Percentiles rank a stretch among this genome's conserved stretches.
Evolutionary conservation across 2,888 invertebrate species (phyloP).

Genomic region (Cyclophora punctaria): DNA sequence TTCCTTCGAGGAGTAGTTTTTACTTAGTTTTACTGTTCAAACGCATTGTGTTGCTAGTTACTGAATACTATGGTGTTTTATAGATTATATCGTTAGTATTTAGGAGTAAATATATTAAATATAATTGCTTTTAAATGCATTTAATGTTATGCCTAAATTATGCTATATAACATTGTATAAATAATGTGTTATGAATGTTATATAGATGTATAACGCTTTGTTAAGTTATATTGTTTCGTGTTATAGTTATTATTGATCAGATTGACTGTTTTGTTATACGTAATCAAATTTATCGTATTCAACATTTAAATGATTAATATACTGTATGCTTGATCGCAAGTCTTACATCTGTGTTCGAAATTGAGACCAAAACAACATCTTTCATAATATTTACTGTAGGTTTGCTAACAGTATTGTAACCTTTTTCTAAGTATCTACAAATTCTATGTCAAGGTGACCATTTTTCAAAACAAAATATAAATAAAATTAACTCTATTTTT

Average conservation of each 20-base stretch:
- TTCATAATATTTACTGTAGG: slow-evolving; percentile 35
- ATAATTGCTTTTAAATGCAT: slow-evolving; percentile 23
- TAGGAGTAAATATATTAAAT: slow-evolving; percentile 16
- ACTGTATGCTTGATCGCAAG: too few relatives aligned
- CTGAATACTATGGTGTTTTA: slow-evolving; percentile 47
- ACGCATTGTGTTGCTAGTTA: slow-evolving; percentile 42
- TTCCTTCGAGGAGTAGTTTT: slow-evolving; percentile 8
- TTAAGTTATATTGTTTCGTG: too few relatives aligned
- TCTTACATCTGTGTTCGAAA: slow-evolving; percentile 28
- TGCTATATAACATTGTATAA: slow-evolving; percentile 6
- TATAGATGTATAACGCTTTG: background rate
- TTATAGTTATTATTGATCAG: too few relatives aligned
- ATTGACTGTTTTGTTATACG: too few relatives aligned
- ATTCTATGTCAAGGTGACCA: background rate
- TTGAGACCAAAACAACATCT: slow-evolving; percentile 30
- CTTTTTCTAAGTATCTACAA: background rate
- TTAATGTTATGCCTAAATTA: slow-evolving; percentile 14
- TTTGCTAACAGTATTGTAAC: slow-evolving; percentile 25
- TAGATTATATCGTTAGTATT: slow-evolving; percentile 14
- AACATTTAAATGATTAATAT: too few relatives aligned
- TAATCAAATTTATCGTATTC: too few relatives aligned
- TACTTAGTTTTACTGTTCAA: slow-evolving; percentile 37
- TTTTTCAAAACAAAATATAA: background rate
- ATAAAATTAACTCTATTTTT: background rate
- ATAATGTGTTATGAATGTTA: slow-evolving; percentile 1